phyloP scores from a whole-genome alignment of 2,113 vertebrate species.

The Pipra filicauda region DNA sequence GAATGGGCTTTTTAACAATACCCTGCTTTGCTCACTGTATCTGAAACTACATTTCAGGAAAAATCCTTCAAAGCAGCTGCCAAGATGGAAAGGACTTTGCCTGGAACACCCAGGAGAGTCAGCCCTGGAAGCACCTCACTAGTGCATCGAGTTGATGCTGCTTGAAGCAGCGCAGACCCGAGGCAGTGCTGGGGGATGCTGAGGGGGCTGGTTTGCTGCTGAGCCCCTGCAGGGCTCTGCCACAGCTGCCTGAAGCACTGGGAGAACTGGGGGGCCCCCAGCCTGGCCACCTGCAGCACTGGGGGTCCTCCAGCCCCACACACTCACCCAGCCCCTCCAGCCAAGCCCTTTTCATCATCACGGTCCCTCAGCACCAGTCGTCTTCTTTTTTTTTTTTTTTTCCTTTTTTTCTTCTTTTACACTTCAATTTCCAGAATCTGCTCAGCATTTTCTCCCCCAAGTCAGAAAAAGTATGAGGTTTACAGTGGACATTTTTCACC shows the following conservation, averaged over 20 bases:
- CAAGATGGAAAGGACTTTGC: neutral
- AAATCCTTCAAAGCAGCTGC: neutral
- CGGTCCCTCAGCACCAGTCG: accelerated
- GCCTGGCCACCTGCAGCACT: neutral
- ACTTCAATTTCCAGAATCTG: neutral
- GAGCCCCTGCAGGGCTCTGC: neutral
- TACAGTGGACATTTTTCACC: neutral
- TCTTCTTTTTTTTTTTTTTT: too few relatives aligned
- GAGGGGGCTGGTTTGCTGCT: neutral
- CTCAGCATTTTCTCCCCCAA: neutral
- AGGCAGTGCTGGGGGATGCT: neutral
- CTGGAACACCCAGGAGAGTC: neutral
- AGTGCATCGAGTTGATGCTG: accelerated
- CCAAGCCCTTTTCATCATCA: neutral
- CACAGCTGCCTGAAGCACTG: neutral
- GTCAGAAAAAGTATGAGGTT: accelerated
- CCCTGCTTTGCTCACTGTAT: neutral
- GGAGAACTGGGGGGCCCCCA: neutral
- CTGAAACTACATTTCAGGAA: neutral
- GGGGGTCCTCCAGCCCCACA: neutral
- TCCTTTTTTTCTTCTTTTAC: too few relatives aligned
- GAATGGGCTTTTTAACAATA: neutral
- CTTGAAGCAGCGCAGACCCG: accelerated
- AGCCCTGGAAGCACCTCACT: accelerated
- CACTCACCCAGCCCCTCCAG: neutral